Evolutionary conservation across 2,113 vertebrate species (phyloP).

Genomic region (Emydocephalus ijimae): DNA sequence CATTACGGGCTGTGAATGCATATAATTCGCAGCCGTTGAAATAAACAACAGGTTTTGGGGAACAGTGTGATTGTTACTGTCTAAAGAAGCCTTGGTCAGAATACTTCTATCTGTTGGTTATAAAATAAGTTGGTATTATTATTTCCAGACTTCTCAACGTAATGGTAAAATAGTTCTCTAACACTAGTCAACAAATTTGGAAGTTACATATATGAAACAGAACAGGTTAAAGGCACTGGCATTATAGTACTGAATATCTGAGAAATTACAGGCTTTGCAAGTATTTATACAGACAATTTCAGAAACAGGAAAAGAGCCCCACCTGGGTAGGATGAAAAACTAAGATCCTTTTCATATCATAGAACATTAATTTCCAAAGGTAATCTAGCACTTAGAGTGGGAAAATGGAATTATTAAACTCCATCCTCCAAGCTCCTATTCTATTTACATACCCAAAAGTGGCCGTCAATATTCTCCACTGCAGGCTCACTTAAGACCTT

Average conservation of each 20-base stretch:
- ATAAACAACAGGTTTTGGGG: no score
- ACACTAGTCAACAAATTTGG: background rate
- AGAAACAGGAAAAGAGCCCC: background rate
- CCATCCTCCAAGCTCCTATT: background rate
- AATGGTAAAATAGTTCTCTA: background rate
- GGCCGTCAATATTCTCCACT: background rate
- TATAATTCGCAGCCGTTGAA: no score
- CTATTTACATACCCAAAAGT: slow-evolving; percentile 8
- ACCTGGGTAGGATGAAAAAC: background rate
- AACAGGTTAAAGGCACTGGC: background rate
- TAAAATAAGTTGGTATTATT: background rate
- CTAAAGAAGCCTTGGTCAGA: no score
- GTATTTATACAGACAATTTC: background rate
- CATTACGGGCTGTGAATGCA: no score
- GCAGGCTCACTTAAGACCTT: background rate
- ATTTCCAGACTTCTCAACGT: background rate
- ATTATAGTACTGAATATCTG: background rate
- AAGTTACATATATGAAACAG: background rate
- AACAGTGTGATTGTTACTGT: no score
- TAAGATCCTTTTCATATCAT: background rate
- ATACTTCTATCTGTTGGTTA: background rate
- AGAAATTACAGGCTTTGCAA: background rate
- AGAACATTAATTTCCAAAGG: background rate
- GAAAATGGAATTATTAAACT: background rate
- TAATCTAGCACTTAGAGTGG: background rate